Evolutionary conservation across 2,113 vertebrate genomes (phyloP).

Genomic region (Neogobius melanostomus): DNA sequence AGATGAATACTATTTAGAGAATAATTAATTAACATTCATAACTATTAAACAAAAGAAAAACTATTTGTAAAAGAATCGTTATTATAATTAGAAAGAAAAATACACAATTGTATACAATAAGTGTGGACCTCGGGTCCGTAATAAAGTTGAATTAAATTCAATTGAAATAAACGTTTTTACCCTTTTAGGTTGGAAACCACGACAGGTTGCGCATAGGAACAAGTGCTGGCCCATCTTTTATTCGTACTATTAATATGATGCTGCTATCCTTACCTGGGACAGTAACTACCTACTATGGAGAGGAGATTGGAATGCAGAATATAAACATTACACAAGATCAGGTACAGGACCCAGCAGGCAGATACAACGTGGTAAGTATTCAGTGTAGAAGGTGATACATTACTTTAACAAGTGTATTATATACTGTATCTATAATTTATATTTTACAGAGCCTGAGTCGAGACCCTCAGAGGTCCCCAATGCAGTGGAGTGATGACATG

Average conservation of each 20-base stretch:
- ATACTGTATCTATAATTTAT: not conserved
- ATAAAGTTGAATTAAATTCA: no score
- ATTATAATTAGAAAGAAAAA: no score
- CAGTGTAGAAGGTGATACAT: not conserved
- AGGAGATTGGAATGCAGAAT: constrained; percentile 95
- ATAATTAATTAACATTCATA: no score
- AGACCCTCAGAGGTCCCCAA: constrained; percentile 85
- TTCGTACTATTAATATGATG: constrained; percentile 88
- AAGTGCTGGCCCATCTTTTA: constrained; percentile 79
- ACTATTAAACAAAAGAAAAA: no score
- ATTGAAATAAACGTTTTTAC: no score
- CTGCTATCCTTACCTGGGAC: constrained; percentile 94
- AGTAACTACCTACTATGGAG: constrained; percentile 92
- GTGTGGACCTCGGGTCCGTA: no score
- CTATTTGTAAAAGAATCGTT: no score
- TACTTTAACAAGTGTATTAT: not conserved
- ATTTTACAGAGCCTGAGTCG: constrained; percentile 71
- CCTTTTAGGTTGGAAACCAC: constrained; percentile 85
- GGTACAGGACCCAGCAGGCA: constrained; percentile 76
- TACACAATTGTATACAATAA: no score
- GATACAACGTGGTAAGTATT: constrained; percentile 71
- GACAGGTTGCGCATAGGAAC: constrained; percentile 81
- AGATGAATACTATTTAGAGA: no score
- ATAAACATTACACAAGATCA: constrained; percentile 67
- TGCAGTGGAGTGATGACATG: constrained; percentile 86